A percentile compares a stretch with the other conserved stretches of the same genome.
These are phyloP conservation scores for Aquila chrysaetos DNA, from an alignment of 2,797 vertebrate species.

Conservation along the genomic window DNA sequence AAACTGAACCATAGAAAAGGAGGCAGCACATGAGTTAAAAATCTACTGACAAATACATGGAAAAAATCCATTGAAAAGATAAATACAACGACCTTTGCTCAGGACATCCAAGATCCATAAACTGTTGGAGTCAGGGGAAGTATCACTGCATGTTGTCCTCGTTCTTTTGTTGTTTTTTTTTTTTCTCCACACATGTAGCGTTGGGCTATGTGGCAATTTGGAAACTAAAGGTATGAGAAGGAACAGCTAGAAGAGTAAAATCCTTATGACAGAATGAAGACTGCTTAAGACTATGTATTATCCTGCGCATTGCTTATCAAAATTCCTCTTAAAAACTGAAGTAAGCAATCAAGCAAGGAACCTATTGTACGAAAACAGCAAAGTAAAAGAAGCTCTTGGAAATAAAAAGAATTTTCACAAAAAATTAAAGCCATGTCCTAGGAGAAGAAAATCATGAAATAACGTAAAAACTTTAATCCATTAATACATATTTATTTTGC, in stretches of 20 bases:
- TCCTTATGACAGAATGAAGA: neutral
- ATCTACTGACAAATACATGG: neutral
- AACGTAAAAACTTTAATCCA: neutral
- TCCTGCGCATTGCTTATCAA: neutral
- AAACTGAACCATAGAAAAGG: neutral
- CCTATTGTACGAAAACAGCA: neutral
- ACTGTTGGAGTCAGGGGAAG: neutral
- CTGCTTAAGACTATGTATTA: neutral
- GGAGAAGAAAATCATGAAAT: neutral
- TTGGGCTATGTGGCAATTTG: neutral
- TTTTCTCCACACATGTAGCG: neutral
- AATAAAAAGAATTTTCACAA: neutral
- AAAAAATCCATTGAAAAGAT: neutral
- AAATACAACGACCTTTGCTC: neutral
- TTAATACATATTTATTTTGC: neutral
- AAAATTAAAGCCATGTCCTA: neutral
- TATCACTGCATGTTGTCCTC: neutral
- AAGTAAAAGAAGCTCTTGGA: neutral
- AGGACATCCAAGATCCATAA: neutral
- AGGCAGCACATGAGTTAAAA: neutral
- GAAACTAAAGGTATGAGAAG: neutral
- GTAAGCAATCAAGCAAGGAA: neutral
- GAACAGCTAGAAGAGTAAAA: neutral
- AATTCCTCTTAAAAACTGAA: neutral
- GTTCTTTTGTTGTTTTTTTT: neutral